Evolutionary conservation across 2,113 vertebrate species (phyloP).

Genomic region (Genyomyrus donnyi): DNA sequence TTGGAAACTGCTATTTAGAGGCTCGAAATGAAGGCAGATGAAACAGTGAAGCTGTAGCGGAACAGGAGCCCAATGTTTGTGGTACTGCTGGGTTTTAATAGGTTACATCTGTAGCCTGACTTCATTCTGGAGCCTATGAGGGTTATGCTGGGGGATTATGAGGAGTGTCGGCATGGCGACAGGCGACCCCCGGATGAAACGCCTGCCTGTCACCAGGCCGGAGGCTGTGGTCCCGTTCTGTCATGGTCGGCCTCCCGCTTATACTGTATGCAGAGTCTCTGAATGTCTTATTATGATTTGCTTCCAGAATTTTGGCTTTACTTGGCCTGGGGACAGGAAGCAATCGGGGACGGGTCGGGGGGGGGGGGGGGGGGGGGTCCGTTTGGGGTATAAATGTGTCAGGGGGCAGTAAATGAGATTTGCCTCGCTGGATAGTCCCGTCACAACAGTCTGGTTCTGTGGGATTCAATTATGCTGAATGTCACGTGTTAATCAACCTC

Average conservation of each 20-base stretch:
- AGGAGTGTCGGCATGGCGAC: not conserved
- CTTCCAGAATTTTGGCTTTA: not conserved
- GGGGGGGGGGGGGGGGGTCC: conserved; percentile 26
- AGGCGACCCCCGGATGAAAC: not conserved
- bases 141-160: not conserved
- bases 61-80: not conserved
- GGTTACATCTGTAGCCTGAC: not conserved
- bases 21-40: not conserved
- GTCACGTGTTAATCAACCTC: conserved; percentile 31
- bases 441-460: conserved; percentile 32
- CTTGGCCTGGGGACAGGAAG: not conserved
- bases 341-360: not conserved
- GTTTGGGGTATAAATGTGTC: too few species aligned
- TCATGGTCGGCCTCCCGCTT: not conserved
- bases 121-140: not conserved
- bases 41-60: too few species aligned
- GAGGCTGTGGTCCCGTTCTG: not conserved
- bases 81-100: not conserved
- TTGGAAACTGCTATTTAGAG: not conserved
- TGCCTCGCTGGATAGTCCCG: conserved; percentile 50
- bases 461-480: conserved; percentile 49
- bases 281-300: not conserved
- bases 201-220: not conserved
- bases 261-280: not conserved
- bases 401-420: conserved; percentile 56